Evolutionary conservation across 1,140 invertebrate genomes (phyloP), one percentile per base, ranked within the genome.

Genomic region (Drosophila jambulina): DNA sequence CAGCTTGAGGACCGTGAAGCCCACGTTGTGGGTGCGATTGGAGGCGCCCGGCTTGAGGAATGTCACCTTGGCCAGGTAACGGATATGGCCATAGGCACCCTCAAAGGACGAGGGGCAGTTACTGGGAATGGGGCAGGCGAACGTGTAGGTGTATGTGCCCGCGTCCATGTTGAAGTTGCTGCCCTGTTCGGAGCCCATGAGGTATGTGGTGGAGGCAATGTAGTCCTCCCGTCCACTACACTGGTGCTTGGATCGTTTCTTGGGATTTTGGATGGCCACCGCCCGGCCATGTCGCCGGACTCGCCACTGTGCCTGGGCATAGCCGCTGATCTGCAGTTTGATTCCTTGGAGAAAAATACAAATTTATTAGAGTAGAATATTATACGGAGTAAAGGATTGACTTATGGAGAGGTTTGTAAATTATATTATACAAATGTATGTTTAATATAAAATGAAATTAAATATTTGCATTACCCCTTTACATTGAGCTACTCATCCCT

Each of bases 131-230:
- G 93, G 92, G 64, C 93, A 95, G n/a, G 92, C 93, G 80, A 96
- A 96, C 6, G 94, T 94, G 84, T 95, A 96, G 29, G 88, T 93
- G 74, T 95, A 94, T 27, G 93, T 93, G 40, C 95, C 95, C 6
- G 92, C 71, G 40, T 94, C 93, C 58, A 96, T 91, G 62, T 93
- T 94, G 19, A 94, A 92, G 23, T 59, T 72, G 32, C 75, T 70
- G 13, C 79, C 80, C 46, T 81, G 70, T 1, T 92, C 82, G 12
- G 91, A 92, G 13, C 92, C 92, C 43, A 88, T 86, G 4, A 92
- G 36, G 70, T 59, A 92, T 17, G 91, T 91, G 1, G 90, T 92
- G 23, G 91, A 90, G 19, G 91, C 76, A 40, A 92, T 80, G 45
- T 92, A 92, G 36, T 92, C 92, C 74, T 92, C 91, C 4, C 87